Conservation (phyloP, 2,797 vertebrate genomes). For the Clarias platycephalus region DNA sequence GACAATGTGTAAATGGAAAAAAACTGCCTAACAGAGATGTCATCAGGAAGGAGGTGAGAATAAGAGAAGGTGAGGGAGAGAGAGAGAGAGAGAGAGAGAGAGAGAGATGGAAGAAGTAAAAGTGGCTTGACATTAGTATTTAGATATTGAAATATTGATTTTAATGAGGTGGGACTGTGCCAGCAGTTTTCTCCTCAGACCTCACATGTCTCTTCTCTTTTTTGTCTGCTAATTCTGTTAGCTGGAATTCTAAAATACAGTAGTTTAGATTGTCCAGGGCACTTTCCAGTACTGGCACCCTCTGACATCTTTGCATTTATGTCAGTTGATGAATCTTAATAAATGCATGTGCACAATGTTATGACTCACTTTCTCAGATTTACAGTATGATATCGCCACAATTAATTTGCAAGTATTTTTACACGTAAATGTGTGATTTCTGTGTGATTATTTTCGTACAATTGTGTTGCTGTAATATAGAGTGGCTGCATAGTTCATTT, state of each 20-base stretch:
- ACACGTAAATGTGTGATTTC: conserved; percentile 34
- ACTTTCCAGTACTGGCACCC: conserved; percentile 61
- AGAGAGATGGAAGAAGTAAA: not conserved
- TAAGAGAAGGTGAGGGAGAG: not conserved
- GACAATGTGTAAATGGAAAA: conserved; percentile 40
- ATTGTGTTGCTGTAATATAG: conserved; percentile 19
- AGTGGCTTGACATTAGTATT: conserved; percentile 27
- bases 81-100: not conserved
- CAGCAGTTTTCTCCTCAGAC: conserved; percentile 11
- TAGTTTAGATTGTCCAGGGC: conserved; percentile 59
- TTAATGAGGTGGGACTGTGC: conserved; percentile 37
- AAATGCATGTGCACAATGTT: conserved; percentile 53
- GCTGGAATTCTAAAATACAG: conserved; percentile 65
- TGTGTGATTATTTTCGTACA: conserved; percentile 41
- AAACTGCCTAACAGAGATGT: conserved; percentile 49
- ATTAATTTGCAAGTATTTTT: conserved; percentile 39
- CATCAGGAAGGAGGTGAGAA: conserved; percentile 21
- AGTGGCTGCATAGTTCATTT: not conserved
- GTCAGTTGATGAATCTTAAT: conserved; percentile 65
- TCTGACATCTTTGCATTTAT: conserved; percentile 58
- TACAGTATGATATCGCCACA: conserved; percentile 15
- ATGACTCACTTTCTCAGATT: conserved; percentile 36
- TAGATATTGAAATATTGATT: conserved; percentile 35
- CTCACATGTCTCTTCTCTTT: not conserved
- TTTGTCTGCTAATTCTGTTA: conserved; percentile 29